Percentiles rank a stretch among this genome's conserved stretches.
Conservation (phyloP, 2,113 vertebrate species). For the Siniperca knerii region DNA sequence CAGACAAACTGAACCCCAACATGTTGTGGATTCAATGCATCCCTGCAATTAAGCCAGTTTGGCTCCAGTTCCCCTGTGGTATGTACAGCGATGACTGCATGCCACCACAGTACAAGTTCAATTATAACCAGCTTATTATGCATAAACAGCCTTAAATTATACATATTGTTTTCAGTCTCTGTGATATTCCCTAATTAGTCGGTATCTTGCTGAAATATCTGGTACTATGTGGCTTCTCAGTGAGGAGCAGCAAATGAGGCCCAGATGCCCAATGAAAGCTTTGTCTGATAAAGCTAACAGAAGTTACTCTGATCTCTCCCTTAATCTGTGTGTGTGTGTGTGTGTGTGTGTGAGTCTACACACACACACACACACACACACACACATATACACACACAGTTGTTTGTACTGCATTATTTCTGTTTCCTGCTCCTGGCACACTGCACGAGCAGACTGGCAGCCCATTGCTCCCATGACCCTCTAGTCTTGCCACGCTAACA, state of each 20-base stretch:
- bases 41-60: slow-evolving; percentile 23
- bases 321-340: slow-evolving; percentile 65
- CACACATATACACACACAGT: slow-evolving; percentile 51
- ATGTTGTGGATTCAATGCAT: slow-evolving; percentile 24
- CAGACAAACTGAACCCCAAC: slow-evolving; percentile 2
- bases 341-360: slow-evolving; percentile 24
- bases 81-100: slow-evolving; percentile 16
- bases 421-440: slow-evolving; percentile 79
- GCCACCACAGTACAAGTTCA: slow-evolving; percentile 40
- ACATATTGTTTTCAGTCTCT: slow-evolving; percentile 72
- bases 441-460: slow-evolving; percentile 79
- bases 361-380: slow-evolving; percentile 12
- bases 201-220: slow-evolving; percentile 68
- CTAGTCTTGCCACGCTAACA: slow-evolving; percentile 83
- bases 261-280: slow-evolving; percentile 81
- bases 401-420: slow-evolving; percentile 80
- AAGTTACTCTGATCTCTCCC: slow-evolving; percentile 81
- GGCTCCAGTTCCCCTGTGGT: slow-evolving; percentile 34
- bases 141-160: slow-evolving; percentile 72
- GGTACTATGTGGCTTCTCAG: slow-evolving; percentile 62
- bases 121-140: slow-evolving; percentile 63
- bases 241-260: slow-evolving; percentile 71
- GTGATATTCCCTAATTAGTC: slow-evolving; percentile 74
- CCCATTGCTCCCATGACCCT: slow-evolving; percentile 85
- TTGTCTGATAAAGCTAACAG: slow-evolving; percentile 81